Evolutionary conservation across 2,113 vertebrate species (phyloP).

Genomic region (Aldabrachelys gigantea): DNA sequence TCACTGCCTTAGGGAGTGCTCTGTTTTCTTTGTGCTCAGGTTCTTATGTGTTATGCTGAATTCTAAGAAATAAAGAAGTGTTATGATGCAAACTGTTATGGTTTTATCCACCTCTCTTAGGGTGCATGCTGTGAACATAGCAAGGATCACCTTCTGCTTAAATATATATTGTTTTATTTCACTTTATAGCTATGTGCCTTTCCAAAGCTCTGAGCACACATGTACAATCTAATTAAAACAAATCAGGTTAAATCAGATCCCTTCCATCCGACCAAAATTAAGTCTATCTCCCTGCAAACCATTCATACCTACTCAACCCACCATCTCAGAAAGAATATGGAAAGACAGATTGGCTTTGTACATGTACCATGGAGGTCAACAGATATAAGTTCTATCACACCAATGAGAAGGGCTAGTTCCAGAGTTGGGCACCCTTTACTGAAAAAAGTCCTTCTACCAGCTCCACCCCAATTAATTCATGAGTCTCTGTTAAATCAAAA

Average conservation of each 20-base stretch:
- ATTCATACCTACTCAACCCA: not conserved
- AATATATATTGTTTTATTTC: conserved; percentile 1
- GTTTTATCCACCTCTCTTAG: no score
- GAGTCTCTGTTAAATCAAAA: not conserved
- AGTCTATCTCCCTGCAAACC: not conserved
- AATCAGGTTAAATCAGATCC: not conserved
- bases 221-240: not conserved
- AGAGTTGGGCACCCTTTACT: not conserved
- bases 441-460: not conserved
- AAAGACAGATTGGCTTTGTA: not conserved
- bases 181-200: not conserved
- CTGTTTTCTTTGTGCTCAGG: no score
- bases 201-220: not conserved
- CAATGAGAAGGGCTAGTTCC: not conserved
- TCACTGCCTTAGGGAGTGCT: no score
- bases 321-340: no score
- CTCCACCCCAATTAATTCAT: not conserved
- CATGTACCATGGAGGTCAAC: not conserved
- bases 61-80: no score
- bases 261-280: not conserved
- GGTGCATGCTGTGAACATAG: no score
- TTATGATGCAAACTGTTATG: no score
- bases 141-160: not conserved
- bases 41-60: no score
- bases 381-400: not conserved